Percentiles rank a stretch among this genome's conserved stretches.
These are phyloP conservation scores for Slavum lentiscoides DNA, from an alignment of 2,888 invertebrate genomes.

Conservation along the genomic window DNA sequence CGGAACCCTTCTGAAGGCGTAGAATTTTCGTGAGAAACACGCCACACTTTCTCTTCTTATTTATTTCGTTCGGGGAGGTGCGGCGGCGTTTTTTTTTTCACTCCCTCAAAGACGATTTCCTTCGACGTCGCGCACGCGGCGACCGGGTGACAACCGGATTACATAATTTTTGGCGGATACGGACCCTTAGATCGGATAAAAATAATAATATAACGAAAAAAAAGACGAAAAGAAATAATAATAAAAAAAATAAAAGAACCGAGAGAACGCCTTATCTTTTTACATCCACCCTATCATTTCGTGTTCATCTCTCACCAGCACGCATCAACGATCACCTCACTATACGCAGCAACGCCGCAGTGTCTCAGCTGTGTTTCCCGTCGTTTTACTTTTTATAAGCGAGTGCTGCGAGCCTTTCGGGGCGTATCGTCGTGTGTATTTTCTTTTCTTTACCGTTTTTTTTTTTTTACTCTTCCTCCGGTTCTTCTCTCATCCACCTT, in stretches of 20 bases:
- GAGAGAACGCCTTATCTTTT: constrained; percentile 36
- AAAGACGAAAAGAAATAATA: constrained; percentile 12
- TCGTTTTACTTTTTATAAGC: too few species aligned
- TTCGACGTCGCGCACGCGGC: not conserved
- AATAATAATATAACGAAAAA: constrained; percentile 43
- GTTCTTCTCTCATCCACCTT: constrained; percentile 18
- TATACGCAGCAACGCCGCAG: too few species aligned
- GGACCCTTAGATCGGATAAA: constrained; percentile 44
- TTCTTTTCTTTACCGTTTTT: constrained; percentile 15
- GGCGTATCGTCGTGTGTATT: not conserved
- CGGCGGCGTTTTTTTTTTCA: constrained; percentile 7
- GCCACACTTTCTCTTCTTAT: constrained; percentile 30
- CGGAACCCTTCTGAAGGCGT: not conserved
- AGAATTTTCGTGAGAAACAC: constrained; percentile 45
- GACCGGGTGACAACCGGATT: constrained; percentile 47
- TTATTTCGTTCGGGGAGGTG: not conserved
- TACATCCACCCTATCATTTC: constrained; percentile 47
- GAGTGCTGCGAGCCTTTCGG: not conserved
- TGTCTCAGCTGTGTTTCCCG: too few species aligned
- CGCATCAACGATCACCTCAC: constrained; percentile 49
- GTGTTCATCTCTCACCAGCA: constrained; percentile 42
- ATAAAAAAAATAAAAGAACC: constrained; percentile 19
- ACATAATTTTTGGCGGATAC: constrained; percentile 49
- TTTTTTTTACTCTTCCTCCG: not conserved
- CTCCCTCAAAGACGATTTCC: constrained; percentile 34